Evolutionary conservation across 2,888 invertebrate genomes (phyloP), one percentile per base, ranked within the genome.

Genomic region (Escarpia spicata): DNA sequence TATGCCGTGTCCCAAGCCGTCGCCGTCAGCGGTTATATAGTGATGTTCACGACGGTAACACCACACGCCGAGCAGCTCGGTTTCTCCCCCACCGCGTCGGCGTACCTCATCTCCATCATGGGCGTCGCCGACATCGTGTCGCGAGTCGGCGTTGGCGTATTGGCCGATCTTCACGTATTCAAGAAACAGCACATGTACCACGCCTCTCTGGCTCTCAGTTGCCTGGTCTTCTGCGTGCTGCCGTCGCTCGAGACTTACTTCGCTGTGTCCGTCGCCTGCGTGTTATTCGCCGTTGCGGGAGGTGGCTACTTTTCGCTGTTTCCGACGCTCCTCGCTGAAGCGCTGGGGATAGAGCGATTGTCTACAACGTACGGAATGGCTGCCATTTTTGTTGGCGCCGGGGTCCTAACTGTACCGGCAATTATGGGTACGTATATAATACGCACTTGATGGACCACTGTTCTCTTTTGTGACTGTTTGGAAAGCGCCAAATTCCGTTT

Each of bases 1-100:
- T 97, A 98, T 96, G 97, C 98, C 93, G 97, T 97, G 2, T 98
- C 98, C 0, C 98, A 98, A 15, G 97, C 97, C 0, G 97, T 98
- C 3, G 98, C 98, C 97, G 98, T 98, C 0, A 98, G 98, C 43
- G 98, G 98, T 19, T 98, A 98, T 3, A 98, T 98, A 0, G 98
- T 98, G 95, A 98, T 98, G 95, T 96, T 98, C 3, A 98, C 98
- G 96, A 98, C 98, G 95, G 96, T 98, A 91, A 98, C 98, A 0
- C 98, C 98, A 0, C 98, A 98, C 95, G 98, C 98, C 0, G 97
- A 97, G 90, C 92, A 94, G 8, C 97, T 97, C 0, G 98, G 98
- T 90, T 97, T 97, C 93, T 97, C 97, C 52, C 97, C 97, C 94
- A 96, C 97, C 0, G 97, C 97, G 90, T 96, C 97, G 95, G 98